phyloP scores from a whole-genome alignment of 2,888 invertebrate species.

The Oxyteleia sp. region DNA sequence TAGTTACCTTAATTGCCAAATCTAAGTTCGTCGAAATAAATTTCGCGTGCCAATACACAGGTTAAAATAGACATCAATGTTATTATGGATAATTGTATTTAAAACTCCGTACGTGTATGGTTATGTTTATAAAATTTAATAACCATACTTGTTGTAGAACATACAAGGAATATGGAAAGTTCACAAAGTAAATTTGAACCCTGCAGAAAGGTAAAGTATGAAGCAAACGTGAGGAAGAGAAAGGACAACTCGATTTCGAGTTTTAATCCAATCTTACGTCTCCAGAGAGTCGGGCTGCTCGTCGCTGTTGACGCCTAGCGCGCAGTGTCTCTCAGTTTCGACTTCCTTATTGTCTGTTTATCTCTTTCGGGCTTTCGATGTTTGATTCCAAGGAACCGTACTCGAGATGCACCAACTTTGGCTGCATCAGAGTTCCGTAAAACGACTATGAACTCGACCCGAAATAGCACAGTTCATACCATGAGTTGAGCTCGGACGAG shows the following conservation, averaged over 20 bases:
- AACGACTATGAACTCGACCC: no score
- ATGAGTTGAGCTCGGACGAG: no score
- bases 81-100: slow-evolving; percentile 22
- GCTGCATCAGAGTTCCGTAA: no score
- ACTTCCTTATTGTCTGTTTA: slow-evolving; percentile 47
- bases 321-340: slow-evolving; percentile 40
- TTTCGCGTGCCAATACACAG: neutral
- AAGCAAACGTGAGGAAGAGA: slow-evolving; percentile 70
- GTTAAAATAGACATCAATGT: neutral
- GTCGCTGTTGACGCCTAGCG: slow-evolving; percentile 54
- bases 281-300: slow-evolving; percentile 61
- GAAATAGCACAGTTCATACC: no score
- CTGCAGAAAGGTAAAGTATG: slow-evolving; percentile 57
- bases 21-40: neutral
- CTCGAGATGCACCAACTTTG: slow-evolving; percentile 24
- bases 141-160: slow-evolving; percentile 40
- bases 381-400: slow-evolving; percentile 31
- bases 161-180: slow-evolving; percentile 80
- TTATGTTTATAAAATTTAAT: slow-evolving; percentile 42
- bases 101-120: slow-evolving; percentile 5
- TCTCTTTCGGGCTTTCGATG: slow-evolving; percentile 35
- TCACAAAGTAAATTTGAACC: slow-evolving; percentile 84
- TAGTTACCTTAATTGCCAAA: no score
- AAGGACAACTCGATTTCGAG: slow-evolving; percentile 83
- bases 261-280: slow-evolving; percentile 83